phyloP scores from a whole-genome alignment of 2,797 vertebrate genomes.

The Denticeps clupeoides region DNA sequence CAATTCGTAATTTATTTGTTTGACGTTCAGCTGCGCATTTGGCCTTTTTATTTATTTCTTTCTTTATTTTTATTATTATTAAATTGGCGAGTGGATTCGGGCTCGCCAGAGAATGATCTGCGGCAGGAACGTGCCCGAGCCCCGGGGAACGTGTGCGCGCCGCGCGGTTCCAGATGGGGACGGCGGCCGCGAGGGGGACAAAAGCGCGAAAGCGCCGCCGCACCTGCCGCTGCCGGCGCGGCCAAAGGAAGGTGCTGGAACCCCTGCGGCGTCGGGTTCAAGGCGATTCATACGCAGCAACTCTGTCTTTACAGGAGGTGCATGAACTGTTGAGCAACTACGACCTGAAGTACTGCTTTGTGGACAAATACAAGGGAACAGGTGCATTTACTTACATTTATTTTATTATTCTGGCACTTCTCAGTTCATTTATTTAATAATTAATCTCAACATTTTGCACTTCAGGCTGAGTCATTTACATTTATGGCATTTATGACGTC shows the following conservation, averaged over 20 bases:
- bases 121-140: conserved; percentile 57
- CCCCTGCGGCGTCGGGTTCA: no score
- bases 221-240: conserved; percentile 39
- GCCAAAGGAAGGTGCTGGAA: conserved; percentile 56
- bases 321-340: conserved; percentile 83
- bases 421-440: neutral
- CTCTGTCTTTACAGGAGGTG: conserved; percentile 65
- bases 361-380: conserved; percentile 94
- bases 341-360: conserved; percentile 93
- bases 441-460: no score
- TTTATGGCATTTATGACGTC: no score
- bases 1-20: no score
- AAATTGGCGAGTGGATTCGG: no score
- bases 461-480: no score
- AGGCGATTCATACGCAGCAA: no score
- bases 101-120: no score
- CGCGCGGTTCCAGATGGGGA: conserved; percentile 49
- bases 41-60: no score
- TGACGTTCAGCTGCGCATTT: no score
- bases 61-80: no score
- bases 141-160: conserved; percentile 35
- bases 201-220: conserved; percentile 55
- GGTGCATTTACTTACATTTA: conserved; percentile 68
- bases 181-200: conserved; percentile 39
- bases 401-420: no score